A percentile compares a stretch with the other conserved stretches of the same genome.
These are phyloP conservation scores for Hypena proboscidalis DNA, from an alignment of 2,888 invertebrate genomes.

Conservation along the genomic window DNA sequence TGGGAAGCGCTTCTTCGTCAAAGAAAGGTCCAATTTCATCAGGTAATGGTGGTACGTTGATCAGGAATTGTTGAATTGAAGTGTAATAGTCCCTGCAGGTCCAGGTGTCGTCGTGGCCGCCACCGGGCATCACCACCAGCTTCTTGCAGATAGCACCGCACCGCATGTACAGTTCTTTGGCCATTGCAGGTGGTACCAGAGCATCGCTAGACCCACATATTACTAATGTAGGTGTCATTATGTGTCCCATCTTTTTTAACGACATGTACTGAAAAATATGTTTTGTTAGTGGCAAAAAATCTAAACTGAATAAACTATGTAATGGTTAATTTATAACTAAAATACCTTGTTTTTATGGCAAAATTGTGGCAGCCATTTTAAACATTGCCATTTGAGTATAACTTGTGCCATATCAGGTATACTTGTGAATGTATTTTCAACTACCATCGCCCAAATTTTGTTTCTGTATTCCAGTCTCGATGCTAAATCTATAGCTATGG, in stretches of 20 bases:
- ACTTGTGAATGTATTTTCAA: constrained; percentile 98
- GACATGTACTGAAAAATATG: constrained; percentile 88
- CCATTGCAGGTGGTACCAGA: constrained; percentile 96
- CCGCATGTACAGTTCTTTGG: constrained; percentile 90
- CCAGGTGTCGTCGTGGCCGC: constrained; percentile 98
- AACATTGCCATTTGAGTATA: constrained; percentile 89
- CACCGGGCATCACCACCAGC: constrained; percentile 90
- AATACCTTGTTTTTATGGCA: constrained; percentile 96
- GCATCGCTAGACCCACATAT: constrained; percentile 95
- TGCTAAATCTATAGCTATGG: constrained; percentile 95
- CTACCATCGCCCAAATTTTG: constrained; percentile 93
- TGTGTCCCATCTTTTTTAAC: constrained; percentile 88
- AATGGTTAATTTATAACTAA: too few relatives aligned
- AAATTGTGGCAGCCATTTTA: constrained; percentile 91
- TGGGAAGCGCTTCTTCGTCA: constrained; percentile 52
- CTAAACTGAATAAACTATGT: too few relatives aligned
- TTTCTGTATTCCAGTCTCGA: constrained; percentile 90
- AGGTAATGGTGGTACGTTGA: constrained; percentile 64
- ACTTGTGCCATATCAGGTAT: constrained; percentile 96
- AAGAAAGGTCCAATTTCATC: constrained; percentile 59
- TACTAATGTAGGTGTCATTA: constrained; percentile 92
- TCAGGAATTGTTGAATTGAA: constrained; percentile 81
- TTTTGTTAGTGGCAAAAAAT: too few relatives aligned
- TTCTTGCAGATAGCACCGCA: constrained; percentile 92
- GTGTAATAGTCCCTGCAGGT: constrained; percentile 92